These are phyloP conservation scores for Pedionomus torquatus DNA, from an alignment of 2,113 vertebrate species.

Conservation along the genomic window DNA sequence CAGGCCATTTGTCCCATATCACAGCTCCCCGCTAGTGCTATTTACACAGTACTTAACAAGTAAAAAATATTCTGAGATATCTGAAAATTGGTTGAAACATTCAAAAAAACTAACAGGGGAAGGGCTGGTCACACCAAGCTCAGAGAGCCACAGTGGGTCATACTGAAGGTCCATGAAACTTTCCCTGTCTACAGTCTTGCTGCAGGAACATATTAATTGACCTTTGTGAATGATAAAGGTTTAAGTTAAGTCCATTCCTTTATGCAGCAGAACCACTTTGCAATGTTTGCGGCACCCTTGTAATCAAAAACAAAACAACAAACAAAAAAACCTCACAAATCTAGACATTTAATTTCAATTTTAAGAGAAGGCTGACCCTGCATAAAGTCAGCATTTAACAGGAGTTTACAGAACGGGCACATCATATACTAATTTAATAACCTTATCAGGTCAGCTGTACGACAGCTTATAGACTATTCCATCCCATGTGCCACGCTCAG, in stretches of 20 bases:
- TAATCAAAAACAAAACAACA: not conserved
- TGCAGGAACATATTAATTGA: not conserved
- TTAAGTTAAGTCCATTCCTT: not conserved
- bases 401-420: not conserved
- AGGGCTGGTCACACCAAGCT: not conserved
- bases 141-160: not conserved
- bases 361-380: not conserved
- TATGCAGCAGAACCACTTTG: not conserved
- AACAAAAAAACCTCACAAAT: not conserved
- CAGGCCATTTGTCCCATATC: not conserved
- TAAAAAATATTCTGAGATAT: not conserved
- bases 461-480: no score
- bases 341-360: not conserved
- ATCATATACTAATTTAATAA: not conserved
- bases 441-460: not conserved
- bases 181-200: not conserved
- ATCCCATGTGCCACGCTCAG: no score
- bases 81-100: not conserved
- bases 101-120: not conserved
- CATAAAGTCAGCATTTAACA: not conserved
- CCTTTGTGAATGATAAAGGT: not conserved
- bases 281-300: not conserved
- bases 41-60: not conserved
- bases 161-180: not conserved
- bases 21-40: not conserved